Conservation (phyloP, 2,113 vertebrate species). For the Odocoileus hemionus region DNA sequence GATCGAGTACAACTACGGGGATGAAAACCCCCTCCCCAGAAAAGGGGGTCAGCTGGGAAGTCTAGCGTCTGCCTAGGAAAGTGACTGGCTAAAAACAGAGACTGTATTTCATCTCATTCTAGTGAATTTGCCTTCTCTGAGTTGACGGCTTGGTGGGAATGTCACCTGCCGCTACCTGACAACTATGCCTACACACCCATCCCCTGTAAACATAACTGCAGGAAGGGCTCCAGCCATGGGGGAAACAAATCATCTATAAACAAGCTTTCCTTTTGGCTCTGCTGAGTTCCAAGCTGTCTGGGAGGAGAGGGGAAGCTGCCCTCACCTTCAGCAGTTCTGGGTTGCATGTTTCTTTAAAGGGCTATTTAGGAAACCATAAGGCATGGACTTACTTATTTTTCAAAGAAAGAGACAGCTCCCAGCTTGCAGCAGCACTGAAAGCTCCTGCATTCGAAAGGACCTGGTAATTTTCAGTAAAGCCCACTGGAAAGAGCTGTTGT, state of each 20-base stretch:
- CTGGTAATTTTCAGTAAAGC: neutral
- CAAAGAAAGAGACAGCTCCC: neutral
- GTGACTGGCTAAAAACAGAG: neutral
- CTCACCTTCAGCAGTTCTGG: neutral
- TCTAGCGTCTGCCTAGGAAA: neutral
- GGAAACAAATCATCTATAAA: neutral
- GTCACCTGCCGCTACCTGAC: neutral
- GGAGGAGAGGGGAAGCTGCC: neutral
- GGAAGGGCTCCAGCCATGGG: neutral
- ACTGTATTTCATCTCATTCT: neutral
- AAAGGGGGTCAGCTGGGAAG: neutral
- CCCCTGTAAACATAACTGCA: neutral
- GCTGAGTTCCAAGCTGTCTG: neutral
- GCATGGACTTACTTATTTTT: neutral
- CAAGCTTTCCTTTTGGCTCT: neutral
- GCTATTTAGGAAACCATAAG: slow-evolving; percentile 28
- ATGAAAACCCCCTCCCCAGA: neutral
- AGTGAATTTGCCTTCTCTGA: neutral
- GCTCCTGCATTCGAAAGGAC: neutral
- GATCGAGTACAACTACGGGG: neutral
- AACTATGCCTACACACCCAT: neutral
- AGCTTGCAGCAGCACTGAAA: neutral
- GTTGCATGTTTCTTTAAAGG: neutral
- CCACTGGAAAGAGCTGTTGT: neutral
- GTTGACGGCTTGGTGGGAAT: neutral